A percentile compares a stretch with the other conserved stretches of the same genome.
Evolutionary conservation across 2,797 vertebrate genomes (phyloP).

Genomic region (Pangasius djambal): DNA sequence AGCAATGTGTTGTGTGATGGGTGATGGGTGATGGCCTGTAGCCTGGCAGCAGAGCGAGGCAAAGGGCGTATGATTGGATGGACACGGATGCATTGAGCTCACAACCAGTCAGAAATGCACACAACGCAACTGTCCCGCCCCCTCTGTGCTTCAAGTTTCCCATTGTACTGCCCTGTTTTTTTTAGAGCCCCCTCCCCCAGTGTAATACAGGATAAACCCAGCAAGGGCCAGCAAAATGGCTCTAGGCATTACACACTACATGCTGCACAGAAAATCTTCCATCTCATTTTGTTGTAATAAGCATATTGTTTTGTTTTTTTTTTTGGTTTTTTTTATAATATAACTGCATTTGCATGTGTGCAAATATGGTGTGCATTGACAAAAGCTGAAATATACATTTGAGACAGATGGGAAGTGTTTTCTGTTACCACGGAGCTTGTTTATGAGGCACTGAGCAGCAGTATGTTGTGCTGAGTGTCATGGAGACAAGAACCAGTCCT

Average conservation of each 20-base stretch:
- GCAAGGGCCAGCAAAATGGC: slow-evolving; percentile 36
- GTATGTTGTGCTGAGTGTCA: slow-evolving; percentile 18
- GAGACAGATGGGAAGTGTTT: slow-evolving; percentile 30
- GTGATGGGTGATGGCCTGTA: slow-evolving; percentile 12
- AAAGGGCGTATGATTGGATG: background rate
- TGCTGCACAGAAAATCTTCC: background rate
- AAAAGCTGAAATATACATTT: background rate
- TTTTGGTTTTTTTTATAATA: background rate
- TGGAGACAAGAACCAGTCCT: slow-evolving; percentile 41
- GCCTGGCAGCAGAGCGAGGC: background rate
- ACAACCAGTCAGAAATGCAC: slow-evolving; percentile 42
- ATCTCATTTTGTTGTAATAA: background rate
- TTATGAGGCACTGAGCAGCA: slow-evolving; percentile 33
- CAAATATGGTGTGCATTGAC: background rate
- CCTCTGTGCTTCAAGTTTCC: slow-evolving; percentile 36
- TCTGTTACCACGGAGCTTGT: slow-evolving; percentile 7
- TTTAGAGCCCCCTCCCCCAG: slow-evolving; percentile 36
- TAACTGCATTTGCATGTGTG: background rate
- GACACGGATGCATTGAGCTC: slow-evolving; percentile 16
- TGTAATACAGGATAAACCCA: slow-evolving; percentile 23
- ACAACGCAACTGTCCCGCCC: slow-evolving; percentile 16
- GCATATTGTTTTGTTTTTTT: background rate
- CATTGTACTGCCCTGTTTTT: slow-evolving; percentile 1
- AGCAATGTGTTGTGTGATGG: background rate
- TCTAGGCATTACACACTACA: background rate